These are phyloP conservation scores for Cliona cf. orientalis DNA, from an alignment of 37 sponge, comb jelly and placozoan genomes.

Conservation along the genomic window DNA sequence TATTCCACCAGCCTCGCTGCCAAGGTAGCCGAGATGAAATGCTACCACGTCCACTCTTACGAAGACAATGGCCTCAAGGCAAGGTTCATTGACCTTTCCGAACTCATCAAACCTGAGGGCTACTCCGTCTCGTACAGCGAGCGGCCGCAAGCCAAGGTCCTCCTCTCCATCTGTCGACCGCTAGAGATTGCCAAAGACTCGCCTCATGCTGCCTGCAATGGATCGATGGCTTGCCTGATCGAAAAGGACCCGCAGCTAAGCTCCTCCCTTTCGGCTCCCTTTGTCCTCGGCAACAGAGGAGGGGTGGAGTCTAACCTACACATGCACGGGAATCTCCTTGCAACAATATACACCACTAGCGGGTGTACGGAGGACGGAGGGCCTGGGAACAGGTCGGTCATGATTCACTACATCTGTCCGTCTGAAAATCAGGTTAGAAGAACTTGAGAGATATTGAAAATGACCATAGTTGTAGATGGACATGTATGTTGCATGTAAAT, in stretches of 20 bases:
- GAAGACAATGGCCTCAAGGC: conserved; percentile 57
- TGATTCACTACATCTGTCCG: conserved; percentile 57
- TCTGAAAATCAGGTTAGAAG: conserved; percentile 35
- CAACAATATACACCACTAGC: neutral
- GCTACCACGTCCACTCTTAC: conserved; percentile 49
- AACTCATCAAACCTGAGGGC: conserved; percentile 46
- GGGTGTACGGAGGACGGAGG: neutral
- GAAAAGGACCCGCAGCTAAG: neutral
- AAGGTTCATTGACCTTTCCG: conserved; percentile 51
- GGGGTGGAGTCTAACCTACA: conserved; percentile 1
- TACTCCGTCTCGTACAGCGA: conserved; percentile 35
- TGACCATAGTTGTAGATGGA: neutral
- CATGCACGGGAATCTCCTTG: neutral
- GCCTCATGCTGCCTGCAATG: conserved; percentile 11
- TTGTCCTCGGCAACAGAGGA: conserved; percentile 3
- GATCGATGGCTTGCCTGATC: neutral
- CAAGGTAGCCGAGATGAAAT: conserved; percentile 56
- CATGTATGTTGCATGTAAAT: no score
- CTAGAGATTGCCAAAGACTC: neutral
- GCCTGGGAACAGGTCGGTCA: neutral
- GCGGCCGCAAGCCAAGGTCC: conserved; percentile 8
- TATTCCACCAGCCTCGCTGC: neutral
- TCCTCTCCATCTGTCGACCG: conserved; percentile 58
- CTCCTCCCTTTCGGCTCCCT: neutral
- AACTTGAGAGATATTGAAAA: neutral